Conservation (phyloP, 2,113 vertebrate genomes). For the Paramormyrops kingsleyae region DNA sequence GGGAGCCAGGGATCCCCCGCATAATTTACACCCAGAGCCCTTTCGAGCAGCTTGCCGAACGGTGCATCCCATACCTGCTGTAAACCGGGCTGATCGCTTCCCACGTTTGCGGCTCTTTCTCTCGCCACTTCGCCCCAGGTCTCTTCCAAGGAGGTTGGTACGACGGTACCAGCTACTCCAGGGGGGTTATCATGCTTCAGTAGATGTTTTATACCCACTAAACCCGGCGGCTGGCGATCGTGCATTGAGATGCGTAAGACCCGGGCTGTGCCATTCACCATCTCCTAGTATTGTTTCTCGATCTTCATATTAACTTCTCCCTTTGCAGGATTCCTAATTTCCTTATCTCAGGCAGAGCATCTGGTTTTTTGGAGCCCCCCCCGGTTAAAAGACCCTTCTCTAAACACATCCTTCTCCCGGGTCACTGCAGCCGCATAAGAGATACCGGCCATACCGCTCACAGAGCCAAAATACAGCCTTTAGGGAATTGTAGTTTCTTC, state of each 20-base stretch:
- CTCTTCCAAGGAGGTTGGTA: not conserved
- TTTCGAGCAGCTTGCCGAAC: not conserved
- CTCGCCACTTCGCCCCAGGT: not conserved
- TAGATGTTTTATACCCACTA: not conserved
- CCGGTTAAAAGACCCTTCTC: not conserved
- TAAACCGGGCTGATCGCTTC: not conserved
- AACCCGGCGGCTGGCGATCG: not conserved
- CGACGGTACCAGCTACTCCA: not conserved
- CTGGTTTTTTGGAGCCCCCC: not conserved
- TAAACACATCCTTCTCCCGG: not conserved
- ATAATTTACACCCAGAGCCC: not conserved
- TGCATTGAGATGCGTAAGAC: not conserved
- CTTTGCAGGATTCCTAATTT: not conserved
- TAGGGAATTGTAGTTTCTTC: not conserved
- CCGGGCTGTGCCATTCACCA: not conserved
- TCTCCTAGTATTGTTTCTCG: not conserved
- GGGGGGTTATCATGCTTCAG: not conserved
- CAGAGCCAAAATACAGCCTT: not conserved
- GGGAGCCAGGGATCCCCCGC: not conserved
- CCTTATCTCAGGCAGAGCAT: not conserved
- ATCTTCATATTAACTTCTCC: not conserved
- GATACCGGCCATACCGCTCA: not conserved
- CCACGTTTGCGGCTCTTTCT: not conserved
- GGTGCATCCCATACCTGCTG: not conserved
- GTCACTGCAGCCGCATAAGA: not conserved